Conservation (phyloP, 2,113 vertebrate species). For the Neomonachus schauinslandi region DNA sequence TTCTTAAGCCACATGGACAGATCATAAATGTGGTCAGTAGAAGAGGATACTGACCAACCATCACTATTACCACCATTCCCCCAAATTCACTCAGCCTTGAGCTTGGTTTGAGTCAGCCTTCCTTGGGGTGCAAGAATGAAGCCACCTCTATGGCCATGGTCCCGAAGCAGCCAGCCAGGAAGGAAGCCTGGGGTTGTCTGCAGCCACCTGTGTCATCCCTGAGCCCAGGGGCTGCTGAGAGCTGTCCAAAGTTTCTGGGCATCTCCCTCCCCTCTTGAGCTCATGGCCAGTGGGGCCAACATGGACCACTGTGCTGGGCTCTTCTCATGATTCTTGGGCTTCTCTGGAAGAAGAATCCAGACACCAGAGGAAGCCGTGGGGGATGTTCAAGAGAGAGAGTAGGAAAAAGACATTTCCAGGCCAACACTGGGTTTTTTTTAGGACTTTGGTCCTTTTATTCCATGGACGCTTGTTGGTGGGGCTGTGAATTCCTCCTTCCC, state of each 20-base stretch:
- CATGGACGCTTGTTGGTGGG: not conserved
- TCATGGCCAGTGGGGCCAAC: not conserved
- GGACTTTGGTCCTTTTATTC: not conserved
- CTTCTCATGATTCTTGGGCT: not conserved
- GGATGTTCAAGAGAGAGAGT: not conserved
- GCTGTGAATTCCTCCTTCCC: not conserved
- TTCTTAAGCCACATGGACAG: not conserved
- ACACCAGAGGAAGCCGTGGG: not conserved
- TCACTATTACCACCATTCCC: not conserved
- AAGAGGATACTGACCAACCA: not conserved
- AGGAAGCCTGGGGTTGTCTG: not conserved
- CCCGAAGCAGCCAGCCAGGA: not conserved
- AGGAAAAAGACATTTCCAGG: not conserved
- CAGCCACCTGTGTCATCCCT: not conserved
- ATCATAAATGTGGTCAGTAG: not conserved
- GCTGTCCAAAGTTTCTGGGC: fast-evolving
- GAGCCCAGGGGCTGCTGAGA: not conserved
- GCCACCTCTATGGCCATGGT: fast-evolving
- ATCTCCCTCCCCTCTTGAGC: not conserved
- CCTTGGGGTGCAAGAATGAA: not conserved
- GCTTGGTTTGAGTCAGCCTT: not conserved
- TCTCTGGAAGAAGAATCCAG: not conserved
- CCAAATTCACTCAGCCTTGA: not conserved
- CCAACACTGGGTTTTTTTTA: not conserved
- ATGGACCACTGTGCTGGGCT: not conserved